Evolutionary conservation across 2,797 vertebrate genomes (phyloP).

Genomic region (Rhincodon typus): DNA sequence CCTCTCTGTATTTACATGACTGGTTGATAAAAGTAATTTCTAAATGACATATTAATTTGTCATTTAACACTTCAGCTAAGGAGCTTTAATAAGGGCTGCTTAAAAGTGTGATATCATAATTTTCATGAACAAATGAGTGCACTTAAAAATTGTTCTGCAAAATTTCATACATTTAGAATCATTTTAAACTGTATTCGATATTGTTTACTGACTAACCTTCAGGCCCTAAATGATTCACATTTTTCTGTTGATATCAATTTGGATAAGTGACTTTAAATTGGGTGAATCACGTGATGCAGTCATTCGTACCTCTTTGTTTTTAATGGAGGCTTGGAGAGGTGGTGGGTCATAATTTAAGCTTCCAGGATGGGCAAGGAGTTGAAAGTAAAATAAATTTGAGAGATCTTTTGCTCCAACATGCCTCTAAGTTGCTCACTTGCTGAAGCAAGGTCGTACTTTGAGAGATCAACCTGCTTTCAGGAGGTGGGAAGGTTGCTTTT

Average conservation of each 20-base stretch:
- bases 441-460: neutral
- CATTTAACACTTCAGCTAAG: constrained; percentile 1
- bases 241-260: neutral
- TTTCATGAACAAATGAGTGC: neutral
- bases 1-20: neutral
- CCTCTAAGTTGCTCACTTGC: neutral
- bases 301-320: neutral
- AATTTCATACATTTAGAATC: neutral
- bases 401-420: neutral
- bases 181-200: neutral
- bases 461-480: neutral
- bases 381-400: neutral
- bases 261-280: neutral
- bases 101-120: neutral
- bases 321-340: neutral
- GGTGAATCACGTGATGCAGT: neutral
- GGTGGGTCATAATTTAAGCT: neutral
- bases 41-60: neutral
- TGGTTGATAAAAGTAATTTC: neutral
- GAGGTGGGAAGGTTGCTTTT: neutral
- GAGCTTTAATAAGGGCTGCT: neutral
- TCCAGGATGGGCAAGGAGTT: neutral
- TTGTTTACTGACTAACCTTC: neutral
- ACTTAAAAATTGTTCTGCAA: neutral
- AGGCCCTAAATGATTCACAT: neutral